Base-by-base conservation (phyloP, 2,113 vertebrate genomes). In the Notothenia rossii region DNA sequence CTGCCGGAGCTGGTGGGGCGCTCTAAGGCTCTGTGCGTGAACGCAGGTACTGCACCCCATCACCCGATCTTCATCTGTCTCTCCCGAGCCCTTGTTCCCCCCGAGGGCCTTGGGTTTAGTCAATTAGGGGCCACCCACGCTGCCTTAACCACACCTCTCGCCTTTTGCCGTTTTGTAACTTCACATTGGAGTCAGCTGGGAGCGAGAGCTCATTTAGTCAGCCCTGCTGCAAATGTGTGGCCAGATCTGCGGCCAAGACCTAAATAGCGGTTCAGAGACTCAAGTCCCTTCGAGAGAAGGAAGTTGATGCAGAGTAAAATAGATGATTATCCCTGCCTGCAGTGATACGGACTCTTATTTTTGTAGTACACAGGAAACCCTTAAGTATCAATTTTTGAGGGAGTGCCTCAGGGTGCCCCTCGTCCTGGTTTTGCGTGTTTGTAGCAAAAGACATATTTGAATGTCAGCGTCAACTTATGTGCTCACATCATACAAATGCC, bases 1-100 rank as follows among this genome's bases (percentile, higher is more conserved):
- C 91, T 99, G 76, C 97, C 97, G 81, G 98, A 99, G 89, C 93
- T 99, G 81, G 98, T 99, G 83, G 96, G 97, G 25, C 96, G 95
- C 63, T 91, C 98, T 81, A 98, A 96, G 93, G 96, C 95, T 48
- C 94, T 99, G 61, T 92, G 92, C 50, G 97, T 99, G 82, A 98
- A 96, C 83, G 96, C 97, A 95, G 98, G 98, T 98, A 94, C 77
- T 50, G 45, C 74, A 5, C 87, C 82, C 80, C 48, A 2, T 72
- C 66, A 13, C 72, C 48, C 54, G 36, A 55, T 76, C 63, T 73
- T 53, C 72, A 65, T 67, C 60, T 13, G 50, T 25, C 46, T 73
- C 64, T 61, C 66, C 60, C 40, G 61, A 66, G 51, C 69, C 45
- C 51, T 29, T 14, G 3, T 70, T 73, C 63, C 69, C 36, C 61